phyloP scores from a whole-genome alignment of 2,797 vertebrate species.

The Diceros bicornis region DNA sequence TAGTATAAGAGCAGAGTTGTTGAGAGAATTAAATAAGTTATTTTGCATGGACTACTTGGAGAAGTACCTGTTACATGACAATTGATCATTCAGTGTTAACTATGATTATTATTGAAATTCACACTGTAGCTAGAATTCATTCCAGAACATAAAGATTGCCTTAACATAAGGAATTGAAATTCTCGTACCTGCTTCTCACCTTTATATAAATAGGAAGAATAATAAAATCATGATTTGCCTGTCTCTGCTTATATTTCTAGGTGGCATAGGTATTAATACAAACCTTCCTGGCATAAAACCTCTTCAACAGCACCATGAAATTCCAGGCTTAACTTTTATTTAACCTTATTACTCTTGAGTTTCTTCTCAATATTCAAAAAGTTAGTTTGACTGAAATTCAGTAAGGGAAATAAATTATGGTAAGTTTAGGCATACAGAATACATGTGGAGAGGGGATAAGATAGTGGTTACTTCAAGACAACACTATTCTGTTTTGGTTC shows the following conservation, averaged over 20 bases:
- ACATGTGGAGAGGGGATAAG: neutral
- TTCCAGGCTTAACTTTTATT: neutral
- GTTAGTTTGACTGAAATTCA: neutral
- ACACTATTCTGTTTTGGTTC: neutral
- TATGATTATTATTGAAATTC: neutral
- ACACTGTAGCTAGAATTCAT: neutral
- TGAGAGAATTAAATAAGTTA: neutral
- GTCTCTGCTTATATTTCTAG: neutral
- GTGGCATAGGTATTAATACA: neutral
- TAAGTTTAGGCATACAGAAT: neutral
- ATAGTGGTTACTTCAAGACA: neutral
- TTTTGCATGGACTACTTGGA: neutral
- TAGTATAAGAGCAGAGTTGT: neutral
- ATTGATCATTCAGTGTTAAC: neutral
- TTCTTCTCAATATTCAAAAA: neutral
- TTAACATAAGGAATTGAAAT: slow-evolving; percentile 20
- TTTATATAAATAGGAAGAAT: neutral
- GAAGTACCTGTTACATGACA: neutral
- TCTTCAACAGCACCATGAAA: neutral
- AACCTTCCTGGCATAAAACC: neutral
- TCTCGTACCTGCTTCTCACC: neutral
- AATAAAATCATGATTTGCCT: neutral
- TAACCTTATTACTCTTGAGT: neutral
- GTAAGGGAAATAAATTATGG: neutral
- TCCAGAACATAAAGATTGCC: neutral